phyloP scores from a whole-genome alignment of 2,113 vertebrate genomes.

The Mungos mungo region DNA sequence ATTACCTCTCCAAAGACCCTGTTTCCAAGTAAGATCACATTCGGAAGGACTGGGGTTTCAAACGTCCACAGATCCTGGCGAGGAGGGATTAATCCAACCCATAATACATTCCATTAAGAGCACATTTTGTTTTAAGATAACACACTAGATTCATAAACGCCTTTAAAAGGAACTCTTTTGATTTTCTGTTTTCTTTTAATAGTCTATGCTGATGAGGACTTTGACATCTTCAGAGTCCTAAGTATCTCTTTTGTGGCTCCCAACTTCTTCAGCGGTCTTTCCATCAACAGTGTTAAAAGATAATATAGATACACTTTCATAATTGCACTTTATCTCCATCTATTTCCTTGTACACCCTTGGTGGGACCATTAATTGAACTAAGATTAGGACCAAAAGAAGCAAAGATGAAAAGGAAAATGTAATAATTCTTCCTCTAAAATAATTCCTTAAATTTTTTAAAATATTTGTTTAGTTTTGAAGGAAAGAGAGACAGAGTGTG shows the following conservation, averaged over 20 bases:
- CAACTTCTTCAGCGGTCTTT: constrained; percentile 22
- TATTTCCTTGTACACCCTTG: not conserved
- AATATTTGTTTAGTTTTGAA: too few species aligned
- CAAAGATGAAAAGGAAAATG: not conserved
- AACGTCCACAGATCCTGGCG: not conserved
- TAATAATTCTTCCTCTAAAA: not conserved
- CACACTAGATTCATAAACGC: not conserved
- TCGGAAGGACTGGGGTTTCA: not conserved
- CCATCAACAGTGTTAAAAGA: not conserved
- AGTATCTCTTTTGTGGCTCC: not conserved
- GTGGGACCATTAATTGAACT: not conserved
- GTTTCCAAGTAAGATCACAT: not conserved
- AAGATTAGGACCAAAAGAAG: not conserved
- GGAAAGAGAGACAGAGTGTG: too few species aligned
- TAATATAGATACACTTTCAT: not conserved
- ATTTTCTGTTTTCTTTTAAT: not conserved
- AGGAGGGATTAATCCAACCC: not conserved
- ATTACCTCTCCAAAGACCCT: not conserved
- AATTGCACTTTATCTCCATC: not conserved
- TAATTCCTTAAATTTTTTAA: not conserved
- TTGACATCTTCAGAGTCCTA: not conserved
- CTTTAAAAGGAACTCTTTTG: not conserved
- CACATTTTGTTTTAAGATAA: not conserved
- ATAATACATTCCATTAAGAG: not conserved
- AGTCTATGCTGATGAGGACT: not conserved